Base-by-base conservation (phyloP, 2,888 invertebrate species). In the Tanytarsus gracilentus region DNA sequence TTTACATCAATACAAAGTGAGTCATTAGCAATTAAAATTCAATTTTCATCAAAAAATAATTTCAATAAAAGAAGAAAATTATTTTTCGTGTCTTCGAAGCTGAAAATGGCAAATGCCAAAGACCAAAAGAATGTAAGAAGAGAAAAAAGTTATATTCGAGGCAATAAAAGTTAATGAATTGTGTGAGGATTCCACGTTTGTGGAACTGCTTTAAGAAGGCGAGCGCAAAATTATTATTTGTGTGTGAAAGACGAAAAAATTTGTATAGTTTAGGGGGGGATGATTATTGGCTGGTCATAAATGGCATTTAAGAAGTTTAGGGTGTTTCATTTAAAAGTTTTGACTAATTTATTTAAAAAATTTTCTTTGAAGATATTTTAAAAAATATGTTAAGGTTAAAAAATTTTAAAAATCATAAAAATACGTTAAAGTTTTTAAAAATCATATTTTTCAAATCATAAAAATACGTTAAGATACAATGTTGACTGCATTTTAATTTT, bases 1-100 rank as follows among this genome's bases (percentile, higher is more conserved):
- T 72, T 79, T 92, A 62, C 84, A 83, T 61, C 78, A 82, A 21
- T 92, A 85, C 70, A 92, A 91, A 85, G 91, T 91, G 76, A 71
- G 72, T 66, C 55, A 49, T 60, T 8, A 40, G 5, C 44, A 44
- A 44, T 14, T 36, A 36, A 14, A 14, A 9, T 14, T n/a, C 1
- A 1, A 36, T 36, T 9, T 14, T 16, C 14, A 14, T 36, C 14
- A 14, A 36, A 36, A 36, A 2, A 6, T 30, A 30, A 9, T 30
- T 9, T 30, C 30, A 30, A 30, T 9, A 9, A 30, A 30, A n/a
- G 25, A 51, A n/a, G 7, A 16, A 40, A 16, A 9, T 9, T 11
- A 40, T 51, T 25, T 23, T 51, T 48, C 33, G 33, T 7, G 8
- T 30, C 9, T 9, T 30, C 9, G 7, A 9, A 30, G 44, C 16